Conservation (phyloP, 1,140 invertebrate species). For the Drosophila biarmipes region DNA sequence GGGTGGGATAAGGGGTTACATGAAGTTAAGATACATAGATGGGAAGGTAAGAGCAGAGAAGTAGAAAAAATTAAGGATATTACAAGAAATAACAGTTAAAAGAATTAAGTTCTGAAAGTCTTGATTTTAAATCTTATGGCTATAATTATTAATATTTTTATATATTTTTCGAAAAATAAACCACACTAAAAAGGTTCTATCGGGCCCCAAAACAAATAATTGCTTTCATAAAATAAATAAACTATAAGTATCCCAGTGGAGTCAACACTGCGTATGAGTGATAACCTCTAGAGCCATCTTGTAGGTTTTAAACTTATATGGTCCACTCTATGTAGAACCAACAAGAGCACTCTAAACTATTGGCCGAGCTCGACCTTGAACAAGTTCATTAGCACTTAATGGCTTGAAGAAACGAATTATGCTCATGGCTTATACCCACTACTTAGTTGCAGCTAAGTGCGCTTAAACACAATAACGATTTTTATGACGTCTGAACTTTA, state of each 20-base stretch:
- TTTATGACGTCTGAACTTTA: too few relatives aligned
- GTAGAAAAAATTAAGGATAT: too few relatives aligned
- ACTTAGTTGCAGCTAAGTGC: background rate
- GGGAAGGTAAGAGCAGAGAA: too few relatives aligned
- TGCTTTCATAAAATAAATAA: conserved; percentile 10
- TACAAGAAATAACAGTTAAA: too few relatives aligned
- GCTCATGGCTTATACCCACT: background rate
- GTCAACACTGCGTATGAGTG: conserved; percentile 16
- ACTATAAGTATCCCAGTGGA: background rate
- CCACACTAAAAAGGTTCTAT: too few relatives aligned
- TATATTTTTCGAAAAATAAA: too few relatives aligned
- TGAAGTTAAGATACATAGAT: background rate
- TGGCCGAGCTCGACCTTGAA: background rate
- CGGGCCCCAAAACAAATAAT: too few relatives aligned
- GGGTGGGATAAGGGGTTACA: background rate
- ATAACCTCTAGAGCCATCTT: conserved; percentile 4
- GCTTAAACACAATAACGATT: too few relatives aligned
- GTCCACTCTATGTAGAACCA: background rate
- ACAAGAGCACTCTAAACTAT: background rate
- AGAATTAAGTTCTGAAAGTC: too few relatives aligned
- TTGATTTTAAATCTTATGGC: too few relatives aligned
- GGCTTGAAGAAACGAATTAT: background rate
- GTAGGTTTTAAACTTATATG: background rate
- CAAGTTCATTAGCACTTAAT: background rate
- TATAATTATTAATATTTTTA: too few relatives aligned